Percentiles rank a stretch among this genome's conserved stretches.
These are phyloP conservation scores for Heterotis niloticus DNA, from an alignment of 2,113 vertebrate genomes.

Conservation along the genomic window DNA sequence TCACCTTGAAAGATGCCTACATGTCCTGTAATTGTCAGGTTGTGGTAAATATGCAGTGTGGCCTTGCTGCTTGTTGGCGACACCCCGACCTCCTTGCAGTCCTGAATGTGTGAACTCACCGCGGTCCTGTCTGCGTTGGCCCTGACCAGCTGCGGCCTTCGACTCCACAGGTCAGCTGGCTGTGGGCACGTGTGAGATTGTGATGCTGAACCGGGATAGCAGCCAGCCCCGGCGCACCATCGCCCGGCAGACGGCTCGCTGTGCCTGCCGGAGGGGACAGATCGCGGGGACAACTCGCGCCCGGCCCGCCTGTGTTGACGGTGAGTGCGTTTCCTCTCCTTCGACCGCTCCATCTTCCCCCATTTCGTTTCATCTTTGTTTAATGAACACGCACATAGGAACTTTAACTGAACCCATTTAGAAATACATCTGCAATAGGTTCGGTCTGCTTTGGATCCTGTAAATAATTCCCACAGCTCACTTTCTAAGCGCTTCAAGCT, in stretches of 20 bases:
- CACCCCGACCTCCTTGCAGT: too few species aligned
- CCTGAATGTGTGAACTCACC: too few species aligned
- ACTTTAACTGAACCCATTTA: neutral
- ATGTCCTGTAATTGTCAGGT: neutral
- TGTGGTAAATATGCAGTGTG: slow-evolving; percentile 37
- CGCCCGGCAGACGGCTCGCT: slow-evolving; percentile 75
- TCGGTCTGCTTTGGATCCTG: neutral
- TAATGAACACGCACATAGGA: neutral
- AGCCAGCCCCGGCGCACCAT: slow-evolving; percentile 72
- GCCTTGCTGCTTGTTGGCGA: slow-evolving; percentile 17
- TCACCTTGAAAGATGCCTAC: neutral
- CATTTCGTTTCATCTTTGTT: slow-evolving; percentile 17
- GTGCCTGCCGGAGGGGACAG: slow-evolving; percentile 75
- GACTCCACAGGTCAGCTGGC: slow-evolving; percentile 68
- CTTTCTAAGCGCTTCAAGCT: neutral
- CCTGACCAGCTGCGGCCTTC: slow-evolving; percentile 37
- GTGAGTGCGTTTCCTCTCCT: slow-evolving; percentile 49
- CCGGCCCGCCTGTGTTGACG: slow-evolving; percentile 74
- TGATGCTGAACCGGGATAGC: slow-evolving; percentile 76
- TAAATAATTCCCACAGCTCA: neutral
- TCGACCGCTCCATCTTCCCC: neutral
- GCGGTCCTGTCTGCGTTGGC: neutral
- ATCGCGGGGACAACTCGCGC: slow-evolving; percentile 74
- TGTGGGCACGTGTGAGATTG: slow-evolving; percentile 76
- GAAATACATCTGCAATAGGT: neutral